Evolutionary conservation across 1,140 invertebrate species (phyloP), one percentile per base, ranked within the genome.

Genomic region (Scaptomyza graminum): DNA sequence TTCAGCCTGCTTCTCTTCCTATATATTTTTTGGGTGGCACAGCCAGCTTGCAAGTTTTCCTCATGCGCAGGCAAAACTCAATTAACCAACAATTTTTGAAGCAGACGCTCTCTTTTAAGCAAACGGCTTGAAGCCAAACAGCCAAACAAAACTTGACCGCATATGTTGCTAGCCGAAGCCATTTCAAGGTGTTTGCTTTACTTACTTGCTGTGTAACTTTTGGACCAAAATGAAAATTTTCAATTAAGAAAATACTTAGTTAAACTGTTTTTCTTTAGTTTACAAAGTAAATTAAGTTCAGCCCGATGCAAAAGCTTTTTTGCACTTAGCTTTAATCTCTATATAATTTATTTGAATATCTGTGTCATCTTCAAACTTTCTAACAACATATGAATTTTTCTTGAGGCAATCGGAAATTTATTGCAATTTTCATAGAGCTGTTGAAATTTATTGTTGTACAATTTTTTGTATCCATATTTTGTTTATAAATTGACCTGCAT

Each of bases 61-160:
- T 76, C 34, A 18, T 13, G 13, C 57, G n/a, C 64, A 67, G 55
- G 78, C 46, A 56, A 77, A 74, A 74, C 79, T 66, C 76, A 77
- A 81, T 81, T 81, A 78, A 78, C 64, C 68, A 55, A 52, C 46
- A 55, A 67, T 57, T 28, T 18, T 41, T 46, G 3, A 41, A n/a
- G 37, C 37, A 3, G 37, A 39, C 37, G n/a, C 37, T 41, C 12
- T 41, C 37, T 41, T n/a, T 39, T n/a, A 9, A 34, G 37, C 37
- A 12, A 41, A 49, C 52, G 44, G 43, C 44, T 49, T 22, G 22
- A 5, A 11, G 7, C 11, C 12, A 39, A 41, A 39, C 39, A 44
- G n/a, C 7, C 18, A 22, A 56, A 28, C n/a, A 44, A 57, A 1
- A 4, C 12, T 7, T 12, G 16, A 34, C 49, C 49, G 25, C 49